Evolutionary conservation across 2,888 invertebrate species (phyloP).

Genomic region (Beris morrisii): DNA sequence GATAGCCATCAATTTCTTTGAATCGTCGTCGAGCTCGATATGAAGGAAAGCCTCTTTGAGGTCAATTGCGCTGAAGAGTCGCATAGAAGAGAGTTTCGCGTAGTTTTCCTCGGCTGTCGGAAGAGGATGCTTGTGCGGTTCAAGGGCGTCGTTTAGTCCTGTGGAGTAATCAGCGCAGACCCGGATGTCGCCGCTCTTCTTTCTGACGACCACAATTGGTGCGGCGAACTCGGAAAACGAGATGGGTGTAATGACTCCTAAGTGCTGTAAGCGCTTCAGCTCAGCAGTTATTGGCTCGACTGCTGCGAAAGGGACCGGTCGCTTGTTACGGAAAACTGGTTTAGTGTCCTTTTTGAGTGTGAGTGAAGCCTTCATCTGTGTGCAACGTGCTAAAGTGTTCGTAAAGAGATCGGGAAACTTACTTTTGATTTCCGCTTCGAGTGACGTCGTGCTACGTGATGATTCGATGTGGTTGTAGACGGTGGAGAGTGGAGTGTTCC

Average conservation of each 20-base stretch:
- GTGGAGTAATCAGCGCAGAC: conserved; percentile 15
- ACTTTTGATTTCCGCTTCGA: conserved; percentile 5
- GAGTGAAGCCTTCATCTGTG: conserved; percentile 5
- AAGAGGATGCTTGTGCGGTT: conserved; percentile 14
- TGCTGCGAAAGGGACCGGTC: conserved; percentile 4
- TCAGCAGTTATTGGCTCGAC: conserved; percentile 6
- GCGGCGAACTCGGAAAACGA: conserved; percentile 11
- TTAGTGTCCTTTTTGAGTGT: conserved; percentile 4
- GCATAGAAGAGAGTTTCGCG: neutral
- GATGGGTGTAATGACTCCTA: conserved; percentile 12
- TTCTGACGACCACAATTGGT: conserved; percentile 11
- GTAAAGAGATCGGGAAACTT: conserved; percentile 4
- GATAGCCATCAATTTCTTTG: conserved; percentile 16
- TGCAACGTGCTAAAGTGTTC: neutral
- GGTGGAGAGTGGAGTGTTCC: conserved; percentile 6
- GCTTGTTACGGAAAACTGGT: neutral
- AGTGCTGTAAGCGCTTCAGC: conserved; percentile 8
- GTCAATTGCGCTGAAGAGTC: conserved; percentile 1
- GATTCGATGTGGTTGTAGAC: conserved; percentile 9
- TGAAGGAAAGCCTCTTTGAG: neutral
- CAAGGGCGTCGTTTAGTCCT: conserved; percentile 1
- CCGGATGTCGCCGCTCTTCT: conserved; percentile 15
- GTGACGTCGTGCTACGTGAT: neutral
- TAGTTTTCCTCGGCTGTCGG: conserved; percentile 1
- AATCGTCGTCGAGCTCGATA: conserved; percentile 6